Conservation (phyloP, 2,113 vertebrate genomes). For the Microcebus jonahi region DNA sequence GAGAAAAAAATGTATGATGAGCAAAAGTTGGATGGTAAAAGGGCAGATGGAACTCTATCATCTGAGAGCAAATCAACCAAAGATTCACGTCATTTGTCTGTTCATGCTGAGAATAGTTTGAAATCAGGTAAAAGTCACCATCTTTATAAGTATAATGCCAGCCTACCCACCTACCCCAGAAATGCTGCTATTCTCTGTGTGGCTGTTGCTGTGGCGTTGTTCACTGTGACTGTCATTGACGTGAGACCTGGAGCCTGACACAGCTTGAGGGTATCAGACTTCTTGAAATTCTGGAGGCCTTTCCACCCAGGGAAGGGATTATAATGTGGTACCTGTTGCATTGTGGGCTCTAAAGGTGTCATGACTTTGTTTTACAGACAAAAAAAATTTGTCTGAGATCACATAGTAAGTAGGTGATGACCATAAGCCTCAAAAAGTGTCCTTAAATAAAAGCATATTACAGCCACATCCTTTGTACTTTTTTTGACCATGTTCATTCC, state of each 20-base stretch:
- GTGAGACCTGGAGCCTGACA: neutral
- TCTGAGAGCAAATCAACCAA: slow-evolving; percentile 59
- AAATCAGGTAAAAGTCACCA: slow-evolving; percentile 78
- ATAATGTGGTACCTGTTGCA: neutral
- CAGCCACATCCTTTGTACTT: neutral
- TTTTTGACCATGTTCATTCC: neutral
- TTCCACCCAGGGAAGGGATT: neutral
- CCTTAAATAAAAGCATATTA: neutral
- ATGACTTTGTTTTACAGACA: neutral
- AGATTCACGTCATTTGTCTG: slow-evolving; percentile 50
- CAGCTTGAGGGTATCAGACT: neutral
- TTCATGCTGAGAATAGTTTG: slow-evolving; percentile 36
- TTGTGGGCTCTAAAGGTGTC: neutral
- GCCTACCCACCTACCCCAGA: accelerated
- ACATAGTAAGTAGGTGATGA: neutral
- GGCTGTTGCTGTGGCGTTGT: neutral
- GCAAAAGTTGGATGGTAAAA: slow-evolving; percentile 76
- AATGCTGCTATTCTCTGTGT: neutral
- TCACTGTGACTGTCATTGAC: neutral
- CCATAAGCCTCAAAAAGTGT: neutral
- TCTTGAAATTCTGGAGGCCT: neutral
- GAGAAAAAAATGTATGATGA: slow-evolving; percentile 77
- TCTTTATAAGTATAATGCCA: neutral
- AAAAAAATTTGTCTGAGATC: neutral
- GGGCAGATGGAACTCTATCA: slow-evolving; percentile 46